Evolutionary conservation across 2,888 invertebrate species (phyloP).

Genomic region (Brachylomia viminalis): DNA sequence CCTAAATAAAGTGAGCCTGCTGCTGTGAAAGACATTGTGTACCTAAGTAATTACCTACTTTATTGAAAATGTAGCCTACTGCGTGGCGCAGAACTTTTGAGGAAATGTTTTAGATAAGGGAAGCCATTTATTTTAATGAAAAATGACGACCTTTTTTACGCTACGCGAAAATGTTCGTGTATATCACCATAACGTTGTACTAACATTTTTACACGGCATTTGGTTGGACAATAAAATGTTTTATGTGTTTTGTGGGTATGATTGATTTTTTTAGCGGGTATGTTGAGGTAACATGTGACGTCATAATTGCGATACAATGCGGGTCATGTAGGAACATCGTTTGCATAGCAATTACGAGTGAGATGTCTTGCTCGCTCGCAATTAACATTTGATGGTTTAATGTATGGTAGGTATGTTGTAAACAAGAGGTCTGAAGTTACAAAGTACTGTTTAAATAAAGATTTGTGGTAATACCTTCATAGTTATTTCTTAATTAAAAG

Average conservation of each 20-base stretch:
- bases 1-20: constrained; percentile 62
- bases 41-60: constrained; percentile 72
- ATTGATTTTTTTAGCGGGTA: constrained; percentile 57
- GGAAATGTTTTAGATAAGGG: constrained; percentile 75
- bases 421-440: constrained; percentile 9
- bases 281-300: constrained; percentile 29
- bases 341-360: constrained; percentile 43
- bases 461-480: not conserved
- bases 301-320: constrained; percentile 52
- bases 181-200: constrained; percentile 64
- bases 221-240: constrained; percentile 68
- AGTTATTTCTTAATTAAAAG: constrained; percentile 8
- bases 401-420: not conserved
- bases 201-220: constrained; percentile 68
- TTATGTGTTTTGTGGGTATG: constrained; percentile 58
- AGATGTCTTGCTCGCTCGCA: constrained; percentile 43
- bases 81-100: constrained; percentile 66
- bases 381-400: constrained; percentile 41
- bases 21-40: constrained; percentile 68
- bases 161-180: constrained; percentile 65
- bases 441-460: not conserved
- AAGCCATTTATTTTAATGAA: constrained; percentile 80
- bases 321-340: constrained; percentile 46
- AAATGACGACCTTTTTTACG: constrained; percentile 74
- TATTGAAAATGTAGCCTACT: constrained; percentile 67